A percentile compares a stretch with the other conserved stretches of the same genome.
phyloP scores from a whole-genome alignment of 2,797 vertebrate genomes.

The Loriculus beryllinus region DNA sequence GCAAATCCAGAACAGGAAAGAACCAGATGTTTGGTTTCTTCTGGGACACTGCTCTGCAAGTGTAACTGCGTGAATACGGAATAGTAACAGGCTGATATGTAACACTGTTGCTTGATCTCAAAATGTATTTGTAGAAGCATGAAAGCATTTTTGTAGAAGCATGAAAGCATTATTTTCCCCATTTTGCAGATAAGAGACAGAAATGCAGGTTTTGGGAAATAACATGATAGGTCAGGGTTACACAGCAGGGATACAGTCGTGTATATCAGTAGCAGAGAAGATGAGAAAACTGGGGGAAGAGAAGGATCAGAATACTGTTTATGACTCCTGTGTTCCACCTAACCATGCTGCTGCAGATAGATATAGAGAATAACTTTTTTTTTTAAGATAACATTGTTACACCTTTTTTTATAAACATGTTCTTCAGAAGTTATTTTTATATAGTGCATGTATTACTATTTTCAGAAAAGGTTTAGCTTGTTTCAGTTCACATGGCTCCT shows the following conservation, averaged over 20 bases:
- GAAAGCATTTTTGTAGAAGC: not conserved
- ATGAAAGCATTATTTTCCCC: not conserved
- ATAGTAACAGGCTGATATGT: not conserved
- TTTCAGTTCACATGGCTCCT: not conserved
- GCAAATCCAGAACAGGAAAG: not conserved
- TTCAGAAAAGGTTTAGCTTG: not conserved
- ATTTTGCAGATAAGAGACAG: not conserved
- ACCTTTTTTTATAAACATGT: not conserved
- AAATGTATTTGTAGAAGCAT: not conserved
- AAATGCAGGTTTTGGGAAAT: not conserved
- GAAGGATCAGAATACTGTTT: not conserved
- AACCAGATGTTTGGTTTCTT: not conserved
- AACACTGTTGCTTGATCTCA: not conserved
- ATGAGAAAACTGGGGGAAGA: not conserved
- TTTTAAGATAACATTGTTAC: not conserved
- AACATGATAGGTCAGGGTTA: not conserved
- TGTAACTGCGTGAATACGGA: not conserved
- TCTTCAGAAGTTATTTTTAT: not conserved
- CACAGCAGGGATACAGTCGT: rapidly evolving
- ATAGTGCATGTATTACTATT: not conserved
- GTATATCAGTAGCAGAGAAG: not conserved
- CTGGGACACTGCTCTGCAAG: not conserved
- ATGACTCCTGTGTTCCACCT: not conserved
- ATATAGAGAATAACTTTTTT: not conserved
- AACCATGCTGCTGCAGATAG: not conserved